Evolutionary conservation across 2,888 invertebrate species (phyloP).

Genomic region (Ischnura elegans): DNA sequence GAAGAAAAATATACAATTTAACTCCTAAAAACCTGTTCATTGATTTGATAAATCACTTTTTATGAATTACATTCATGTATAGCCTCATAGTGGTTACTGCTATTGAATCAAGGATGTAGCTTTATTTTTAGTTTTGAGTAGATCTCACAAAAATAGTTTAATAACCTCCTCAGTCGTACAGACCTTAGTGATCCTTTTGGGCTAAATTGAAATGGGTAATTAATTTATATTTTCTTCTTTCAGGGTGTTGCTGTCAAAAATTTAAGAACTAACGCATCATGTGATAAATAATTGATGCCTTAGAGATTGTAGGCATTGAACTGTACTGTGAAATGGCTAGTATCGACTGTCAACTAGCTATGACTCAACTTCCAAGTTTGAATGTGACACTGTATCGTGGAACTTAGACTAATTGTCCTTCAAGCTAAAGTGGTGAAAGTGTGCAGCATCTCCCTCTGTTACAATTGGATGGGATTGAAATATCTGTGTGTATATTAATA

Average conservation of each 20-base stretch:
- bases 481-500: slow-evolving; percentile 23
- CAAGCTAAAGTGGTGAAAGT: background rate
- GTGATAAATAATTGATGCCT: slow-evolving; percentile 6
- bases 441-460: background rate
- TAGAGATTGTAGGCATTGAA: background rate
- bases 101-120: too few species aligned
- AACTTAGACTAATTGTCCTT: background rate
- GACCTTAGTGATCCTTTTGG: too few species aligned
- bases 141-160: too few species aligned
- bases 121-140: too few species aligned
- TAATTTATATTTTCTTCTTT: background rate
- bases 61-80: too few species aligned
- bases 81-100: too few species aligned
- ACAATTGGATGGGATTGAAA: background rate
- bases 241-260: slow-evolving; percentile 37
- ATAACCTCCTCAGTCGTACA: too few species aligned
- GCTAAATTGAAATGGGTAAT: too few species aligned
- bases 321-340: background rate
- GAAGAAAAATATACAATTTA: too few species aligned
- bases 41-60: too few species aligned
- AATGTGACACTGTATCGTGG: background rate
- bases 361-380: background rate
- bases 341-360: background rate
- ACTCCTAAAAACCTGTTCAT: too few species aligned
- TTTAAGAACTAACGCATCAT: background rate